Evolutionary conservation across 2,888 invertebrate species (phyloP).

Genomic region (Brenthis daphne): DNA sequence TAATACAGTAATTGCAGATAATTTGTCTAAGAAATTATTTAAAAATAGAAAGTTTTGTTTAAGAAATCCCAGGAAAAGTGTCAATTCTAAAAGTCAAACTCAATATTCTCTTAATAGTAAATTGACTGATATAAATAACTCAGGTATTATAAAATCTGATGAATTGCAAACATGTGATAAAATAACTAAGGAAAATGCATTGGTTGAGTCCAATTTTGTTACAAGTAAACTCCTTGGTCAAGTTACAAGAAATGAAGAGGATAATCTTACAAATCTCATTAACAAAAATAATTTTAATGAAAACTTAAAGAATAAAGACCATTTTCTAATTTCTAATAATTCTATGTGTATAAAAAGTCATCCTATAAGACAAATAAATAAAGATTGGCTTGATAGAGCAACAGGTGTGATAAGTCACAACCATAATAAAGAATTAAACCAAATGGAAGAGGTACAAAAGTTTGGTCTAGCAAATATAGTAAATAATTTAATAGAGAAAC

Average conservation of each 20-base stretch:
- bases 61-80: slow-evolving; percentile 89
- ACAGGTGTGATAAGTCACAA: slow-evolving; percentile 62
- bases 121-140: slow-evolving; percentile 42
- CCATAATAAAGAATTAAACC: slow-evolving; percentile 32
- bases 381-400: slow-evolving; percentile 73
- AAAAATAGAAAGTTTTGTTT: slow-evolving; percentile 85
- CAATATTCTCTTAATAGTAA: slow-evolving; percentile 21
- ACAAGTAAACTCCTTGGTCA: neutral
- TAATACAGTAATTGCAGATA: slow-evolving; percentile 70
- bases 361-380: slow-evolving; percentile 62
- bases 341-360: slow-evolving; percentile 42
- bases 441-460: slow-evolving; percentile 40
- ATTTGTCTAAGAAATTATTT: slow-evolving; percentile 86
- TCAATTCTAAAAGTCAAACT: slow-evolving; percentile 24
- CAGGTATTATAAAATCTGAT: slow-evolving; percentile 27
- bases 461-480: slow-evolving; percentile 70
- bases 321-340: slow-evolving; percentile 20
- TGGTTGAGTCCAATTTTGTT: neutral
- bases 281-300: neutral
- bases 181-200: neutral
- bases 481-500: slow-evolving; percentile 47
- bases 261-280: neutral
- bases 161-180: neutral
- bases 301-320: slow-evolving; percentile 4
- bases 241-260: neutral